These are phyloP conservation scores for Corydoras maculifer DNA, from an alignment of 2,113 vertebrate species.

Conservation along the genomic window DNA sequence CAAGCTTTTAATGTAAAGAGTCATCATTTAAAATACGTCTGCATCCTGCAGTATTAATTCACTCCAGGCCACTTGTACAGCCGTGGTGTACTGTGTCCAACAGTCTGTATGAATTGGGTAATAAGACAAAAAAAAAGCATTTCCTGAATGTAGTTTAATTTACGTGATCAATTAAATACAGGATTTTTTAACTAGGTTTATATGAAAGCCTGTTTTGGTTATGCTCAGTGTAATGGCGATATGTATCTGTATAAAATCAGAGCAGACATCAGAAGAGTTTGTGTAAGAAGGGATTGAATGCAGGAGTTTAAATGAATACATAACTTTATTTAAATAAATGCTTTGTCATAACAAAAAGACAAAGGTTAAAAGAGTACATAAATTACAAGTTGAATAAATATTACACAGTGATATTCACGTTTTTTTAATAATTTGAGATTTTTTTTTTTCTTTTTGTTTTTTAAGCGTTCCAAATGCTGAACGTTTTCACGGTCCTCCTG, in stretches of 20 bases:
- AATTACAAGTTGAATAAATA: slow-evolving; percentile 99
- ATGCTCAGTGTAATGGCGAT: no score
- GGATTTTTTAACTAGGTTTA: no score
- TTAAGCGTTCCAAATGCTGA: slow-evolving; percentile 89
- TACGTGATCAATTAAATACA: no score
- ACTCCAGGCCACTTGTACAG: slow-evolving; percentile 46
- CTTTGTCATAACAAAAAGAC: slow-evolving; percentile 98
- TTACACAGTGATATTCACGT: slow-evolving; percentile 97
- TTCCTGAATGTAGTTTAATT: no score
- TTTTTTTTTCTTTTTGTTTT: slow-evolving; percentile 68
- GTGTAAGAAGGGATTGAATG: slow-evolving; percentile 39
- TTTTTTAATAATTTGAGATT: slow-evolving; percentile 86
- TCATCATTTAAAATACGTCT: slow-evolving; percentile 47
- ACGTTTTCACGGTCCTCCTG: slow-evolving; percentile 78
- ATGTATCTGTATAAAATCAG: no score
- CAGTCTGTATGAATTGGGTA: neutral
- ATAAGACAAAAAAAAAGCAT: no score
- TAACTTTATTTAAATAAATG: slow-evolving; percentile 99
- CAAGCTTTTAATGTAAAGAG: slow-evolving; percentile 47
- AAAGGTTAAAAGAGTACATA: slow-evolving; percentile 99
- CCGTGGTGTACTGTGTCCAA: slow-evolving; percentile 16
- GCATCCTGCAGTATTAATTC: slow-evolving; percentile 58
- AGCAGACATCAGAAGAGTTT: neutral
- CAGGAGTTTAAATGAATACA: slow-evolving; percentile 79
- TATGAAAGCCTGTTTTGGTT: no score